These are phyloP conservation scores for Cryptotis parvus DNA, from an alignment of 2,113 vertebrate genomes.

Conservation along the genomic window DNA sequence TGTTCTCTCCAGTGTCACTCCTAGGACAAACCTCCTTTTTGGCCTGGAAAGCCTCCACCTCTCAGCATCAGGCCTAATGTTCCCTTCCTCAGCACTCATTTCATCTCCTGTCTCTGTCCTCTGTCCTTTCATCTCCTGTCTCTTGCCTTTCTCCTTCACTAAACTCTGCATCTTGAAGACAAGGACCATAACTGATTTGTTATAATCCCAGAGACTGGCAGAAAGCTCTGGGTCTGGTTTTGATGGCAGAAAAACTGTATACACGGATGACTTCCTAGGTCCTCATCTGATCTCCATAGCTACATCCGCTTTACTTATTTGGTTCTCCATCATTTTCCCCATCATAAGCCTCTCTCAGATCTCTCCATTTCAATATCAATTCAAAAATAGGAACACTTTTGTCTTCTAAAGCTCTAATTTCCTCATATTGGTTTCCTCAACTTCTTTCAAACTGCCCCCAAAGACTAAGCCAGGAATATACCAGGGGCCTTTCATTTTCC, in stretches of 20 bases:
- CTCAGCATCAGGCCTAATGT: not conserved
- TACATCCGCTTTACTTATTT: slow-evolving; percentile 26
- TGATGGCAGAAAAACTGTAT: not conserved
- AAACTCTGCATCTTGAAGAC: not conserved
- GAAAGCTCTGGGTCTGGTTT: not conserved
- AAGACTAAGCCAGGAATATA: not conserved
- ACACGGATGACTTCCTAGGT: not conserved
- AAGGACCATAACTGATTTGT: not conserved
- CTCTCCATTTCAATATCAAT: slow-evolving; percentile 53
- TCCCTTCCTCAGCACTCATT: not conserved
- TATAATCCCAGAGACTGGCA: not conserved
- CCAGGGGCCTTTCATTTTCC: not conserved
- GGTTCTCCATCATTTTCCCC: not conserved
- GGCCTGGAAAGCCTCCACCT: not conserved
- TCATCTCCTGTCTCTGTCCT: not conserved
- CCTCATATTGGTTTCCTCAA: slow-evolving; percentile 25
- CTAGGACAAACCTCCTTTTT: not conserved
- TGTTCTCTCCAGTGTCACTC: not conserved
- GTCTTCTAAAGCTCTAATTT: slow-evolving; percentile 52
- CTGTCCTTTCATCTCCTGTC: not conserved
- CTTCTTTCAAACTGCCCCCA: slow-evolving; percentile 44
- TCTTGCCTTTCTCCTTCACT: slow-evolving; percentile 6
- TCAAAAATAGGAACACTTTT: slow-evolving; percentile 53
- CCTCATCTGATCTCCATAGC: not conserved
- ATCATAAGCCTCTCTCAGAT: slow-evolving; percentile 24